Conservation (phyloP, 2,888 invertebrate species). For the Geophilus truncorum region DNA sequence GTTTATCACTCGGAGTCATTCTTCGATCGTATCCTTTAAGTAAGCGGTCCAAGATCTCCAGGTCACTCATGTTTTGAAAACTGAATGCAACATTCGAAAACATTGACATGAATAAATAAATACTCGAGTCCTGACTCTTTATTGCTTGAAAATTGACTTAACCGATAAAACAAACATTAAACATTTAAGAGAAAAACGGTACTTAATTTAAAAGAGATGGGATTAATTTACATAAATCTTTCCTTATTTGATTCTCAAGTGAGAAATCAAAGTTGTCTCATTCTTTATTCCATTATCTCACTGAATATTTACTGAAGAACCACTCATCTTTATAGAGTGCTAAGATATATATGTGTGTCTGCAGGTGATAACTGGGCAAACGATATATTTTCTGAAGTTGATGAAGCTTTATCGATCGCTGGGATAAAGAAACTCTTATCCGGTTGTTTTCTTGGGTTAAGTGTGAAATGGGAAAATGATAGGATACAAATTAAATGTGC, state of each 20-base stretch:
- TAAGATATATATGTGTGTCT: background rate
- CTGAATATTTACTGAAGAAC: background rate
- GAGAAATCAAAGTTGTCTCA: background rate
- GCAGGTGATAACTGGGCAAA: background rate
- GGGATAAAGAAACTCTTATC: background rate
- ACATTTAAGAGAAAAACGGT: background rate
- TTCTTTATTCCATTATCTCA: background rate
- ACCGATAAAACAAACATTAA: background rate
- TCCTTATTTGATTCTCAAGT: background rate
- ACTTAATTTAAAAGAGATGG: no score
- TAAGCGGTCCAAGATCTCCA: conserved; percentile 48
- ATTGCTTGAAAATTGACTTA: background rate
- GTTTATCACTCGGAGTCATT: conserved; percentile 52
- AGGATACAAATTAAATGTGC: background rate
- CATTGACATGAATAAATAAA: background rate
- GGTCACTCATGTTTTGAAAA: conserved; percentile 36
- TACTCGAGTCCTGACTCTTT: background rate
- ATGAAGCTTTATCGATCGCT: background rate
- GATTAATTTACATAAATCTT: background rate
- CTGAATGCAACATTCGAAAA: background rate
- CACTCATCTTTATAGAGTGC: background rate
- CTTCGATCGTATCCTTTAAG: conserved; percentile 51
- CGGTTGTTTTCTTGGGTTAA: background rate
- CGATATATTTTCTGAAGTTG: background rate
- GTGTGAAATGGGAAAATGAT: background rate